Evolutionary conservation across 2,797 vertebrate genomes (phyloP), one percentile per base, ranked within the genome.

Genomic region (Hybognathus amarus): DNA sequence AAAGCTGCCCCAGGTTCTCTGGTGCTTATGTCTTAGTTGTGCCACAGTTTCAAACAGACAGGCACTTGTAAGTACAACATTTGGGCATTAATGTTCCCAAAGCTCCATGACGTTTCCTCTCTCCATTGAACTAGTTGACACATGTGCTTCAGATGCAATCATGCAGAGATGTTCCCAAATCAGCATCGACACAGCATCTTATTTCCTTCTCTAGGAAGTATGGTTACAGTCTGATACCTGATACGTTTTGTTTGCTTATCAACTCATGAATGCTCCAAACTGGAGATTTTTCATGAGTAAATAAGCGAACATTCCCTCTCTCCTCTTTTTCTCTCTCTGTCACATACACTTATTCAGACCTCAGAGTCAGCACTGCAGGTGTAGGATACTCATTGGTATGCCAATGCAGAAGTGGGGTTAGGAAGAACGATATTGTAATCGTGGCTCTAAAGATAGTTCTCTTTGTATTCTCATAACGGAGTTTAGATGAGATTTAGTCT

Each of bases 301-400:
- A 30, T 8, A 30, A 2, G 24, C 59, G 27, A 61, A 67, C 69
- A 20, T 71, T 73, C 52, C 40, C 22, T 63, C 42, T 24, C 12
- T 33, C 47, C 67, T 75, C 17, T 75, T 38, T 83, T 38, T 83
- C 30, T 64, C 12, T 66, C 13, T 82, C 22, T 82, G 5, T 69
- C 61, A 17, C 63, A 33, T 45, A 83, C 81, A 66, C 47, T 56
- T 70, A 66, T 36, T 33, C 36, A 63, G 18, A 77, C 15, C 17
- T 68, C 63, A 17, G 45, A 47, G 45, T 47, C 13, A 82, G 78
- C 79, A 68, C 30, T 85, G 78, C 84, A 82, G 74, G 45, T 85
- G 56, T 82, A 33, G 54, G 24, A 54, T 64, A 27, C 36, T 78
- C 77, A 83, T 75, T 83, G 40, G 68, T 76, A 83, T 79, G 15